phyloP scores from a whole-genome alignment of 2,113 vertebrate genomes.

The Carassius carassius region DNA sequence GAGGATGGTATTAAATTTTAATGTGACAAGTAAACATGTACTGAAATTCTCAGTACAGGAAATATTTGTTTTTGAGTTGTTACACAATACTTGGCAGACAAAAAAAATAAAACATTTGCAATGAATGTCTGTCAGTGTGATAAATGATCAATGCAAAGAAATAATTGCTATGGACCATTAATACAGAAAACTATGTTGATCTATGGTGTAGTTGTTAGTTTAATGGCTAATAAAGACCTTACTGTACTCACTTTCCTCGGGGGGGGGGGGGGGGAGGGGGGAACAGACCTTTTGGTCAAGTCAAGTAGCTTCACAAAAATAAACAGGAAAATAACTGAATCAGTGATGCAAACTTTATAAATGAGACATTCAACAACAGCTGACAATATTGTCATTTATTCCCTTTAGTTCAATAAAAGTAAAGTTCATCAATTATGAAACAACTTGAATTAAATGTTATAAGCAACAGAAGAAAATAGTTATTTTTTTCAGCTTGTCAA shows the following conservation, averaged over 20 bases:
- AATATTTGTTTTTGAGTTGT: background rate
- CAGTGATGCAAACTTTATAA: too few relatives aligned
- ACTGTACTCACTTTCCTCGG: background rate
- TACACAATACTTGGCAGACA: background rate
- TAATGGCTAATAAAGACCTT: background rate
- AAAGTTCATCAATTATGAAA: too few relatives aligned
- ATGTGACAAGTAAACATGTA: slow-evolving; percentile 42
- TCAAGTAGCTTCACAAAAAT: background rate
- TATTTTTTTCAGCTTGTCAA: too few relatives aligned
- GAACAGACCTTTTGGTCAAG: background rate
- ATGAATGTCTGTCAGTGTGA: background rate
- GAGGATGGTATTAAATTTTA: slow-evolving; percentile 83
- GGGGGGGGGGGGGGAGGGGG: too few relatives aligned
- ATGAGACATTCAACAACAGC: too few relatives aligned
- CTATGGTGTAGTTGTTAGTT: background rate
- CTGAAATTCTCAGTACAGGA: background rate
- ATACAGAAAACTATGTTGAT: background rate
- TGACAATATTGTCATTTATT: too few relatives aligned
- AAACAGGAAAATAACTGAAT: too few relatives aligned
- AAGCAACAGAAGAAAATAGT: too few relatives aligned
- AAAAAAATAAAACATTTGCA: background rate
- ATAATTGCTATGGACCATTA: background rate
- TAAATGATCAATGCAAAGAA: background rate
- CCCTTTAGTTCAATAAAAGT: too few relatives aligned
- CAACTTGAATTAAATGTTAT: too few relatives aligned